phyloP scores from a whole-genome alignment of 2,797 vertebrate genomes.

The Peromyscus attwateri region DNA sequence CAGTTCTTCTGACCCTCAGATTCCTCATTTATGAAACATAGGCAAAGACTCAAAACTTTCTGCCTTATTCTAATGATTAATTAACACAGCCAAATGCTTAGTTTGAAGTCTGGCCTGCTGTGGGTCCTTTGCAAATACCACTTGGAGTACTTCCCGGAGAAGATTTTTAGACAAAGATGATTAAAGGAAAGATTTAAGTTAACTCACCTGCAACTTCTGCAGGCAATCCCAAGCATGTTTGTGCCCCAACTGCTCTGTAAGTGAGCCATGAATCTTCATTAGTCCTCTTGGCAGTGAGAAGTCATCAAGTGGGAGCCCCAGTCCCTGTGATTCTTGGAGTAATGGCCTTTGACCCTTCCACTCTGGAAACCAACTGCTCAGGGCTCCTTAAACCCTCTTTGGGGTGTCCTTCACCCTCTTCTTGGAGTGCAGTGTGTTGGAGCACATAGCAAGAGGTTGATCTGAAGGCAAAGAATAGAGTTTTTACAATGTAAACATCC shows the following conservation, averaged over 20 bases:
- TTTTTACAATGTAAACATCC: not conserved
- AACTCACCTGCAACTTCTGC: not conserved
- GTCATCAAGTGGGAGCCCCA: too few relatives aligned
- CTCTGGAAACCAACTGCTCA: rapidly evolving
- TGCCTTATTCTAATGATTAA: not conserved
- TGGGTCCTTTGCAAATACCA: rapidly evolving
- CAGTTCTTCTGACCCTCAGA: not conserved
- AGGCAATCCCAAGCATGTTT: rapidly evolving
- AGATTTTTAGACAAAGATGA: not conserved
- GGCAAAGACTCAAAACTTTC: not conserved
- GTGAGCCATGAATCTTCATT: not conserved
- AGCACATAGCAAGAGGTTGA: rapidly evolving
- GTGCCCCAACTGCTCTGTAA: not conserved
- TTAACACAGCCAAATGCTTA: rapidly evolving
- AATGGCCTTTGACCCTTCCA: too few relatives aligned
- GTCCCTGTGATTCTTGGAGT: rapidly evolving
- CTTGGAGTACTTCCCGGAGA: not conserved
- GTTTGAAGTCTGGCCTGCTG: not conserved
- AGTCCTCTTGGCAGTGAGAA: rapidly evolving
- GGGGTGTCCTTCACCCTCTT: rapidly evolving
- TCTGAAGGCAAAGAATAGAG: not conserved
- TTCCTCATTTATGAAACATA: not conserved
- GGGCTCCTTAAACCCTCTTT: rapidly evolving
- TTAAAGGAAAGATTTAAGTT: not conserved
- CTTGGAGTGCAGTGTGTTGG: too few relatives aligned